Base-by-base conservation (phyloP, 2,113 vertebrate species). In the Cnemophilus loriae region DNA sequence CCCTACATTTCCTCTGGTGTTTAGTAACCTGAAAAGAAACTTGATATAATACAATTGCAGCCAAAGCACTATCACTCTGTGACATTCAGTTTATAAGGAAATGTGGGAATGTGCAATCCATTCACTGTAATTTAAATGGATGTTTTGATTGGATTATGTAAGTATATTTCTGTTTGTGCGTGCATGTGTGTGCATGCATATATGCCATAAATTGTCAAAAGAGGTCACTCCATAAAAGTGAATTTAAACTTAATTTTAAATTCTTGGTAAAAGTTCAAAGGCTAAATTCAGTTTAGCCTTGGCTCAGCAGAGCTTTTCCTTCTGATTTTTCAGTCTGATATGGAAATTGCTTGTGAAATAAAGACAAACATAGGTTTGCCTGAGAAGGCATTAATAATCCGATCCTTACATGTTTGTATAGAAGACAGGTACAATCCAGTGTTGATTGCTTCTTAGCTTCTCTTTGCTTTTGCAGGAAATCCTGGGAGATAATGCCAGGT, bases 331-430 rank as follows among this genome's bases (percentile, higher is more conserved):
- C 65, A 67, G 92, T 75, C 77, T 79, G 93, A 92, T 96, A 92
- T 95, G 85, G 96, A 97, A 97, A 98, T 98, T 97, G 97, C 96
- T 97, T 97, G 95, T 96, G 97, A 98, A 97, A 97, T 97, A 96
- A 97, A 97, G 97, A 94, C 97, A 98, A 98, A 98, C 97, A 97
- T 1, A 39, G 71, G 81, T 95, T 95, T 8, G 64, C 96, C 94
- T 94, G 96, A 95, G 95, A 91, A 94, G 81, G 97, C 95, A 97
- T 97, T 97, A 98, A 98, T 98, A 97, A 98, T 97, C 96, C 82
- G n/a, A 96, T 96, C 95, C 96, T 95, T 60, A n/a, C 95, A 94
- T 98, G 96, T 98, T 98, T 98, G 96, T 96, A 93, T 13, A 97
- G 97, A 97, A 93, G 93, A 86, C 96, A 94, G 96, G 97, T 97